Evolutionary conservation across 2,888 invertebrate species (phyloP).

Genomic region (Acronicta psi): DNA sequence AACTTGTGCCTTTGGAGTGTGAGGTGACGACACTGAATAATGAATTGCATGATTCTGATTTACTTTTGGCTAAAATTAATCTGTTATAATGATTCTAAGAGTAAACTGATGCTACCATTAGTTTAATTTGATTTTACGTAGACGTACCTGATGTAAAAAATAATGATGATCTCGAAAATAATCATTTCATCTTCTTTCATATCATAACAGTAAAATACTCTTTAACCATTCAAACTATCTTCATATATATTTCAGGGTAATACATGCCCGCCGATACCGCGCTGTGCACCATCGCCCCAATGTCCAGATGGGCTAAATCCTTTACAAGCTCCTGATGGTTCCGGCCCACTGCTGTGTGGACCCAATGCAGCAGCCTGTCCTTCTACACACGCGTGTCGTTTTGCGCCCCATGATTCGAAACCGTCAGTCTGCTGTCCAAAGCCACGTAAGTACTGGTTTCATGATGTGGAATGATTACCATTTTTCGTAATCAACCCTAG

Average conservation of each 20-base stretch:
- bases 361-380: slow-evolving; percentile 94
- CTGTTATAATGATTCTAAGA: no score
- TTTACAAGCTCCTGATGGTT: slow-evolving; percentile 83
- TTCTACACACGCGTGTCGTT: slow-evolving; percentile 95
- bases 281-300: slow-evolving; percentile 91
- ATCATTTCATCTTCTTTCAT: no score
- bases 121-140: no score
- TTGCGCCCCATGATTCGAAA: slow-evolving; percentile 93
- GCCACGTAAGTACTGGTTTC: slow-evolving; percentile 89
- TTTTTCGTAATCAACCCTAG: no score
- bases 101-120: no score
- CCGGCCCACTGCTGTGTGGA: slow-evolving; percentile 91
- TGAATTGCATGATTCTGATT: no score
- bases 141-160: no score
- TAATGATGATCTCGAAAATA: no score
- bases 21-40: slow-evolving; percentile 65
- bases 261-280: slow-evolving; percentile 94
- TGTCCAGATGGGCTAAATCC: slow-evolving; percentile 75
- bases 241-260: slow-evolving; percentile 72
- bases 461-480: not conserved
- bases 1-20: slow-evolving; percentile 82
- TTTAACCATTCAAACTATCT: not conserved
- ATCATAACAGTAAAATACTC: no score
- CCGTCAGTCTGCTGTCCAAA: slow-evolving; percentile 97
- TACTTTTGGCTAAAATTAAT: no score